Evolutionary conservation across 2,888 invertebrate genomes (phyloP).

Genomic region (Spicauda simplicius): DNA sequence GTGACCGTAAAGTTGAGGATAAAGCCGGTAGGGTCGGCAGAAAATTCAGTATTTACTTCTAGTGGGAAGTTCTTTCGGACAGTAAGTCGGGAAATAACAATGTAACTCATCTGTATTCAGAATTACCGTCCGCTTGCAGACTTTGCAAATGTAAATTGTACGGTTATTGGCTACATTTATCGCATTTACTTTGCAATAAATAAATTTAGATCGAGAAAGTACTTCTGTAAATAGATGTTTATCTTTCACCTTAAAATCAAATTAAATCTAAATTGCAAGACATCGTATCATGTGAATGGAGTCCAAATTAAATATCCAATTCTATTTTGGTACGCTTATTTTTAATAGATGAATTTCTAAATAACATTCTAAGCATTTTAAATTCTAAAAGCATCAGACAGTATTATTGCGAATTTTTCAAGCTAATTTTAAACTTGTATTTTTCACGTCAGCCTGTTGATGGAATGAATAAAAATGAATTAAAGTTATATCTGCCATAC

Average conservation of each 20-base stretch:
- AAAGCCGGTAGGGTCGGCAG: constrained; percentile 18
- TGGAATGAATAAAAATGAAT: no score
- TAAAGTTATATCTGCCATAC: not conserved
- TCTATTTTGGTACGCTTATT: not conserved
- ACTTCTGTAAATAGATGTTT: no score
- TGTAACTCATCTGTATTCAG: not conserved
- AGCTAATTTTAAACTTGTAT: not conserved
- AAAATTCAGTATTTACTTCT: constrained; percentile 2
- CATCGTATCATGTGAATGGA: no score
- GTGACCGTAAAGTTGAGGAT: constrained; percentile 12
- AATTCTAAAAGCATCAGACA: not conserved
- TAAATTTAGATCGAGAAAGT: no score
- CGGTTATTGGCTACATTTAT: no score
- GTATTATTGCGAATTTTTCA: not conserved
- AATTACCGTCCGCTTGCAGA: no score
- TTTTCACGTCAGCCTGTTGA: not conserved
- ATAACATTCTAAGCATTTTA: not conserved
- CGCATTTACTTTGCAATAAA: no score
- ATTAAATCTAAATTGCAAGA: no score
- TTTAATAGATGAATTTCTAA: not conserved
- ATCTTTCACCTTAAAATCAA: no score
- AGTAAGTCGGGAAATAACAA: not conserved
- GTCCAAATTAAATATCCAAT: no score
- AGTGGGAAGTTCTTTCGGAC: not conserved
- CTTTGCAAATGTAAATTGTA: no score